Conservation (phyloP, 2,797 vertebrate species). For the Halcyon smyrnensis region DNA sequence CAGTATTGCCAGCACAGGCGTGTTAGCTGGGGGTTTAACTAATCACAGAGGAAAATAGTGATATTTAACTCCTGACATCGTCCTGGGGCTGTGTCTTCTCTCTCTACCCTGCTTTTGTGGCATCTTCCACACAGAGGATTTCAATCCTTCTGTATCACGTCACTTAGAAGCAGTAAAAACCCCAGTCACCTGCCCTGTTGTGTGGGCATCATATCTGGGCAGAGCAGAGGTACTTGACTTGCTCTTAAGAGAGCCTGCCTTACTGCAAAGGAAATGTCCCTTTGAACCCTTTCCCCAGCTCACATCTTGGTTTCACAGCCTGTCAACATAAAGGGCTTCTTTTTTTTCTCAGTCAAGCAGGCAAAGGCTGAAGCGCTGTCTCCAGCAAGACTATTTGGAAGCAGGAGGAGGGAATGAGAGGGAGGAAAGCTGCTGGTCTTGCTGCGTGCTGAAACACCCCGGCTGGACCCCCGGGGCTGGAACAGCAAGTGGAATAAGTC, state of each 20-base stretch:
- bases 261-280: neutral
- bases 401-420: neutral
- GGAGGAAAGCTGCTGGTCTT: neutral
- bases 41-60: constrained; percentile 41
- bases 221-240: neutral
- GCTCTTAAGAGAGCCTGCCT: neutral
- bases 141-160: neutral
- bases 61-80: constrained; percentile 23
- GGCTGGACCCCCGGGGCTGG: neutral
- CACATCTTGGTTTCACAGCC: neutral
- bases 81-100: neutral
- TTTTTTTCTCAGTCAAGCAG: neutral
- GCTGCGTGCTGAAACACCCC: neutral
- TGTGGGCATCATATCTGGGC: neutral
- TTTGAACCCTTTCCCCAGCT: neutral
- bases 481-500: neutral
- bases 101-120: neutral
- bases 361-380: neutral
- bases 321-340: neutral
- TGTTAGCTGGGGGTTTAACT: constrained; percentile 57
- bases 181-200: neutral
- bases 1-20: constrained; percentile 37
- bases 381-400: neutral
- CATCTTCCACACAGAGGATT: neutral
- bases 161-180: neutral